Evolutionary conservation across 2,797 vertebrate genomes (phyloP), one percentile per base, ranked within the genome.

Genomic region (Apogon hyalosoma): DNA sequence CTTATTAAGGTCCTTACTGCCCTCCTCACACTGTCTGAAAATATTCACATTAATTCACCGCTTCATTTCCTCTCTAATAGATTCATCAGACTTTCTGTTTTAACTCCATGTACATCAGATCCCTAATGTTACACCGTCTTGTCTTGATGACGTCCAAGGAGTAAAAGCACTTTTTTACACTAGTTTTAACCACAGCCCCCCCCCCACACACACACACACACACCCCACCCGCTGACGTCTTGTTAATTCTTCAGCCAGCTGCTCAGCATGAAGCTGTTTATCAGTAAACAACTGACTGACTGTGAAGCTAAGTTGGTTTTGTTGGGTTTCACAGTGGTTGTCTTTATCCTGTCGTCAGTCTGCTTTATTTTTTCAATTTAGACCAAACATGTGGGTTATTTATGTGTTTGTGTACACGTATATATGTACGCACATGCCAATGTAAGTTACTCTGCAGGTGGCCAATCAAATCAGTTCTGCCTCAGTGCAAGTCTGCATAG

Each of bases 361-460:
- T n/a, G n/a, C 11, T 45, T 80, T 53, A 48, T 63, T 73, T 80
- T 67, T 71, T 66, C 63, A 14, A 3, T 3, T 16, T 42, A 52
- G 82, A 65, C 40, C 52, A 62, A 73, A 79, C 42, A 57, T 42
- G 24, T 12, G 12, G 42, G 14, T 42, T 31, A 16, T 43, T 19
- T 54, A 33, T 43, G 24, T 59, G 11, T 57, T 12, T 57, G n/a
- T 54, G 7, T 16, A 14, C 5, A 19, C 28, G 21, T 24, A 24
- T 24, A 39, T 11, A 14, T 43, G 33, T 24, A 3, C 38, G 28
- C 38, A 16, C 45, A 31, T 0, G 6, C 19, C 31, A 11, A 41
- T 16, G 45, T 59, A 39, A 59, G 59, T 66, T 57, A 16, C 54
- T 42, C 49, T 41, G 55, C 41, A 69, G 39, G 69, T 46, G 47